These are phyloP conservation scores for Nycteola revayana DNA, from an alignment of 2,888 invertebrate species.

Conservation along the genomic window DNA sequence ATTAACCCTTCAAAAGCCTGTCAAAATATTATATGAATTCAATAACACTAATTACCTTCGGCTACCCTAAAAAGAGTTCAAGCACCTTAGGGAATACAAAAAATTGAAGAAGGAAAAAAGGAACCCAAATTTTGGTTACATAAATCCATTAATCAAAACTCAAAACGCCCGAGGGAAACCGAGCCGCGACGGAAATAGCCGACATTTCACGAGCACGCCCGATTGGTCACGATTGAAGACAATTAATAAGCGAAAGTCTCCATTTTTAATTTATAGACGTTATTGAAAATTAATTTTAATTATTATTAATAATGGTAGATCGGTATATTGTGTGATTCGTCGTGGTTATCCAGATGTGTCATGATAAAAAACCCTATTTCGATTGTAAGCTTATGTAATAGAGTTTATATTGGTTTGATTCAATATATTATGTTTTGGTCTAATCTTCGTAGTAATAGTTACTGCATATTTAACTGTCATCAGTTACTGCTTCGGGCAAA, in stretches of 20 bases:
- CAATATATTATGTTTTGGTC: constrained; percentile 4
- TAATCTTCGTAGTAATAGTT: constrained; percentile 19
- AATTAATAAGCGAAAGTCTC: constrained; percentile 42
- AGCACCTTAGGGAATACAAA: constrained; percentile 46
- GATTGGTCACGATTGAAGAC: constrained; percentile 37
- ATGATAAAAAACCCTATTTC: constrained; percentile 2
- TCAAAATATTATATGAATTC: constrained; percentile 41
- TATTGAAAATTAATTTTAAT: constrained; percentile 53
- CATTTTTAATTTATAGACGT: constrained; percentile 51
- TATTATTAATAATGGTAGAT: constrained; percentile 46
- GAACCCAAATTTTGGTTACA: constrained; percentile 46
- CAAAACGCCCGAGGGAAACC: constrained; percentile 46
- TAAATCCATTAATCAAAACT: constrained; percentile 64
- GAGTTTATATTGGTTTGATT: constrained; percentile 11
- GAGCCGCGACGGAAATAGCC: constrained; percentile 26
- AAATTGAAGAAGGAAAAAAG: constrained; percentile 41
- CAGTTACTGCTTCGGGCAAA: constrained; percentile 21
- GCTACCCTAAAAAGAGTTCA: constrained; percentile 56
- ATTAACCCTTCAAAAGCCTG: constrained; percentile 38
- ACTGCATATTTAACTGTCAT: constrained; percentile 23
- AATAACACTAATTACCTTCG: constrained; percentile 51
- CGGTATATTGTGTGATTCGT: constrained; percentile 31
- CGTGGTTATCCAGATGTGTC: constrained; percentile 25
- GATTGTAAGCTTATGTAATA: constrained; percentile 6
- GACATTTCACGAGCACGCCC: constrained; percentile 33